phyloP scores from a whole-genome alignment of 2,797 vertebrate genomes.

The Lagothrix lagotricha region DNA sequence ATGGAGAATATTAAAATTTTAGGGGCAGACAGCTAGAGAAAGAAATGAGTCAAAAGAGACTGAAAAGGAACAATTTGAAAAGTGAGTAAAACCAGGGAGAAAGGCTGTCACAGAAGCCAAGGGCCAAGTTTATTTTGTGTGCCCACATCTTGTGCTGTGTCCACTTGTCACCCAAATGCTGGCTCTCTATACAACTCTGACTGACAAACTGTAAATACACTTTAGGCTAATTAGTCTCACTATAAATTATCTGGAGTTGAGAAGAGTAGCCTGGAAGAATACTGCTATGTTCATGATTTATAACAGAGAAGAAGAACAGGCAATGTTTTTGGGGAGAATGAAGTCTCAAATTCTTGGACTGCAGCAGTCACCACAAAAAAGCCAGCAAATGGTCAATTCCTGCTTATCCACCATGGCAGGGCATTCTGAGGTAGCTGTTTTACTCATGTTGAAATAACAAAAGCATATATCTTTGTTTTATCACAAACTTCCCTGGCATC shows the following conservation, averaged over 20 bases:
- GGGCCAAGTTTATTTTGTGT: not conserved
- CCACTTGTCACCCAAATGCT: not conserved
- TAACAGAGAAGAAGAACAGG: not conserved
- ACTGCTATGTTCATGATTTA: not conserved
- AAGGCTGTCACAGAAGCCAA: not conserved
- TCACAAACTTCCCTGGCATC: not conserved
- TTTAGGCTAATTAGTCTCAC: not conserved
- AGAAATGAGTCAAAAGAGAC: not conserved
- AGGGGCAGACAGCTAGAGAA: not conserved
- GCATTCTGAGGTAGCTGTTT: not conserved
- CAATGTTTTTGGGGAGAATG: not conserved
- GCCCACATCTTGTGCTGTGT: not conserved
- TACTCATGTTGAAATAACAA: not conserved
- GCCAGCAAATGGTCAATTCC: not conserved
- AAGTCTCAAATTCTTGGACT: not conserved
- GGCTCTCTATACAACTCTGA: not conserved
- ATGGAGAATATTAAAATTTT: not conserved
- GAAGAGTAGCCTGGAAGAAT: constrained; percentile 8
- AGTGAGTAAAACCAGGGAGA: not conserved
- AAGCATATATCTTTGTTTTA: not conserved
- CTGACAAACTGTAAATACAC: not conserved
- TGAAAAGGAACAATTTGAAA: not conserved
- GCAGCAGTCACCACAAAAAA: not conserved
- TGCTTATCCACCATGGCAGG: not conserved
- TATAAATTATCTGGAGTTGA: not conserved